Percentiles rank a stretch among this genome's conserved stretches.
Conservation (phyloP, 2,888 invertebrate genomes). For the Lasioglossum vierecki region DNA sequence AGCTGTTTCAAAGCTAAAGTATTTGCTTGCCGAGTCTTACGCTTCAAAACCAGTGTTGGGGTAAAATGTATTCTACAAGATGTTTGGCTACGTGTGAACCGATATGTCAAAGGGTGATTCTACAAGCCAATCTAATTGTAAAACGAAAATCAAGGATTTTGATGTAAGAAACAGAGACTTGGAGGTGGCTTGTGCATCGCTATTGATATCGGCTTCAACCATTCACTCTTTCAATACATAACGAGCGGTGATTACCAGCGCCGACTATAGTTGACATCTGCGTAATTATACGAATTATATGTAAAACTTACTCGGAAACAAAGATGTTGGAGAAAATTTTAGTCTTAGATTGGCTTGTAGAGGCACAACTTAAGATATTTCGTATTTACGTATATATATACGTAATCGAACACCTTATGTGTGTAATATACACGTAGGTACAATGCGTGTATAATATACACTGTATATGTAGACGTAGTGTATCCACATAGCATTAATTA, state of each 20-base stretch:
- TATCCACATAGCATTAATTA: neutral
- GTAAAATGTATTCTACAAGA: constrained; percentile 49
- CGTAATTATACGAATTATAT: neutral
- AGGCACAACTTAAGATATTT: neutral
- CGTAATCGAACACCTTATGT: neutral
- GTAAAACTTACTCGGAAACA: neutral
- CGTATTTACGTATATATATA: neutral
- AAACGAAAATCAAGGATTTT: neutral
- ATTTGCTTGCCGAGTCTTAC: constrained; percentile 91
- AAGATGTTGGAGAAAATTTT: neutral
- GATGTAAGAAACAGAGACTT: neutral
- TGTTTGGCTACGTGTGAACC: neutral
- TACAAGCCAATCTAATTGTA: neutral
- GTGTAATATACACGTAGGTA: neutral
- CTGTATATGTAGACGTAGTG: neutral
- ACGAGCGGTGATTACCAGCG: too few relatives aligned
- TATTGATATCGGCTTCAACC: neutral
- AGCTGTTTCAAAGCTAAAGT: constrained; percentile 91
- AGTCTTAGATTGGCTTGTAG: neutral
- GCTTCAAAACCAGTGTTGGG: constrained; percentile 84
- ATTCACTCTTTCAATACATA: neutral
- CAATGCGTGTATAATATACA: neutral
- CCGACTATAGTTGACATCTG: too few relatives aligned
- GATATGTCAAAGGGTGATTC: neutral
- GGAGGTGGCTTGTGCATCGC: neutral